Evolutionary conservation across 2,888 invertebrate species (phyloP).

Genomic region (Spicauda simplicius): DNA sequence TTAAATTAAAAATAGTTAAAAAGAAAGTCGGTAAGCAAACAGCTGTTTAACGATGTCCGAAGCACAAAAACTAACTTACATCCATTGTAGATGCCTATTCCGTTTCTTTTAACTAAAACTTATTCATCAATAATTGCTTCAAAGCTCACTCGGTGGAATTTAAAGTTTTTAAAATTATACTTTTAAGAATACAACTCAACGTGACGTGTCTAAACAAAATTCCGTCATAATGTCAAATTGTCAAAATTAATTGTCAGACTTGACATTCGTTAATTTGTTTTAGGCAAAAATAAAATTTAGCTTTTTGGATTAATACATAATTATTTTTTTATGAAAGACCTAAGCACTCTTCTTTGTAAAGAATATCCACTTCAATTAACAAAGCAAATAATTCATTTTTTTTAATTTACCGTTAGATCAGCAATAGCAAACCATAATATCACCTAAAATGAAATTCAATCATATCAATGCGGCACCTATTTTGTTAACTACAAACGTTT

Average conservation of each 20-base stretch:
- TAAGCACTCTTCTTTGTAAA: no score
- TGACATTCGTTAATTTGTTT: no score
- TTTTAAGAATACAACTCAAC: background rate
- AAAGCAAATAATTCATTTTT: no score
- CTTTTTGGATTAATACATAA: no score
- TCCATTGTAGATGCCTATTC: background rate
- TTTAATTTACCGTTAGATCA: no score
- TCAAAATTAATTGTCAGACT: background rate
- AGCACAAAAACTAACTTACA: conserved; percentile 8
- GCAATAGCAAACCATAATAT: no score
- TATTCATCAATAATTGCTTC: background rate
- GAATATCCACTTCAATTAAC: no score
- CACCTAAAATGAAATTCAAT: no score
- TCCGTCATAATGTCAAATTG: conserved; percentile 1
- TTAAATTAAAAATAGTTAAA: background rate
- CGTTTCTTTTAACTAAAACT: background rate
- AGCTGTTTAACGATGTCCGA: background rate
- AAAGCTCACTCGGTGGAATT: background rate
- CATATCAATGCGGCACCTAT: no score
- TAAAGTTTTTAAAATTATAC: background rate
- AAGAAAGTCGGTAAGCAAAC: background rate
- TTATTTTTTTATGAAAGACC: no score
- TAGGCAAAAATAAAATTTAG: no score
- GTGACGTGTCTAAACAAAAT: conserved; percentile 17
- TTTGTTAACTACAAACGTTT: no score